Base-by-base conservation (phyloP, 2,113 vertebrate genomes). In the Scartelaos histophorus region DNA sequence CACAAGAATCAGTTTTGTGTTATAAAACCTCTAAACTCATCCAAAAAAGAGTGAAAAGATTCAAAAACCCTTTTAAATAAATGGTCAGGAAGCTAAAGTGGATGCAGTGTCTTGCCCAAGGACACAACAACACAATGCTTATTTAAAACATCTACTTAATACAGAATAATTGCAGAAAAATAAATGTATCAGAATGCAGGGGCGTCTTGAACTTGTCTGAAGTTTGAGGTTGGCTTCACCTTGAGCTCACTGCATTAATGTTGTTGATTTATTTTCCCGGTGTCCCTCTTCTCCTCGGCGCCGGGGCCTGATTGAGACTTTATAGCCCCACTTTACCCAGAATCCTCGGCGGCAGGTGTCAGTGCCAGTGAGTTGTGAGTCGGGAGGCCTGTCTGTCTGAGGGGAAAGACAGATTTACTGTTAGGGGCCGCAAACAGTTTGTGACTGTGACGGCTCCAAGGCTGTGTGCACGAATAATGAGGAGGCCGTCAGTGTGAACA, bases 291-390 rank as follows among this genome's bases (percentile, higher is more conserved):
- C 67, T 66, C 60, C 3, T 66, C 66, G 17, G 53, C 34, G 21
- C 51, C 19, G 0, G 16, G 2, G 34, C 62, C 49, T 69, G 74
- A 74, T 43, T 21, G 54, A 17, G 54, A 25, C 38, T 68, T 56
- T 46, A 64, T 35, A 38, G 61, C 61, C 16, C 19, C 7, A 49
- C 54, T 43, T 66, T 60, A 76, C 75, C 75, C 75, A 76, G 53
- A 71, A 60, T 67, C 43, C 75, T 17, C 46, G 25, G 69, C 69
- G 24, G 70, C 22, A n/a, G 24, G 56, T 74, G 79, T 73, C 70
- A 70, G 51, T 45, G 35, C 6, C 3, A 19, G 45, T 67, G 61
- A 81, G 61, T 70, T 73, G 79, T 76, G 68, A 25, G 35, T 57
- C 58, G 25, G 49, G 34, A 54, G 47, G 13, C 6, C 6, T 34